Evolutionary conservation across 30 jellyfish, hydroid and myxozoan species (phyloP).

Genomic region (Turritopsis dohrnii): DNA sequence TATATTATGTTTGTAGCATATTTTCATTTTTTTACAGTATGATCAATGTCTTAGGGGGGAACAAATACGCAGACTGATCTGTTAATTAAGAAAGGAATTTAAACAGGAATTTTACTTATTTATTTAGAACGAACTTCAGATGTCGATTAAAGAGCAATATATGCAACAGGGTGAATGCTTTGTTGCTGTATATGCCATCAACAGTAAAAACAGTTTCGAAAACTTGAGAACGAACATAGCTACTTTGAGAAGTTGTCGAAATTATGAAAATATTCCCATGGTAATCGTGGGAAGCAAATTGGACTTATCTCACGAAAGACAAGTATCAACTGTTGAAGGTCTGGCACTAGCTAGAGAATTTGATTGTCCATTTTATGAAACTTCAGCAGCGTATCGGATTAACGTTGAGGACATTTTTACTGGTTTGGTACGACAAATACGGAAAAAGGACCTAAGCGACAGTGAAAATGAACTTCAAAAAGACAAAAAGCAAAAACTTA

Average conservation of each 20-base stretch:
- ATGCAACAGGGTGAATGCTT: conserved; percentile 76
- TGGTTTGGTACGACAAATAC: conserved; percentile 62
- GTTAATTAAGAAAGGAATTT: no score
- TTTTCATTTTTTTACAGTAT: no score
- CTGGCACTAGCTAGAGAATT: conserved; percentile 67
- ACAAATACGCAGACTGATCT: no score
- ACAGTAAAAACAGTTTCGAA: conserved; percentile 55
- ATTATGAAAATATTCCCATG: conserved; percentile 61
- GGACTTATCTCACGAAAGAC: conserved; percentile 56
- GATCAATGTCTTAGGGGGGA: no score
- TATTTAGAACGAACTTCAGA: conserved; percentile 62
- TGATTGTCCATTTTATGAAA: conserved; percentile 68
- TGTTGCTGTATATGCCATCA: conserved; percentile 57
- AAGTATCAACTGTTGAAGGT: conserved; percentile 57
- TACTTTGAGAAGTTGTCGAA: conserved; percentile 52
- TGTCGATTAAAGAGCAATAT: conserved; percentile 76
- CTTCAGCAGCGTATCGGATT: conserved; percentile 60
- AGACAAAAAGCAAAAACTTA: conserved; percentile 17
- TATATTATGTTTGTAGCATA: no score
- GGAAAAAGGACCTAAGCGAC: conserved; percentile 15
- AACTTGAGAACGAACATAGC: conserved; percentile 47
- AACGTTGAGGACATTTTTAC: conserved; percentile 62
- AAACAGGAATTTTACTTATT: no score
- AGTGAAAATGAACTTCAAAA: conserved; percentile 17
- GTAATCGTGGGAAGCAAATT: conserved; percentile 72